These are phyloP conservation scores for Disparrhopalites patrizii DNA, from an alignment of 2,888 invertebrate genomes.

Conservation along the genomic window DNA sequence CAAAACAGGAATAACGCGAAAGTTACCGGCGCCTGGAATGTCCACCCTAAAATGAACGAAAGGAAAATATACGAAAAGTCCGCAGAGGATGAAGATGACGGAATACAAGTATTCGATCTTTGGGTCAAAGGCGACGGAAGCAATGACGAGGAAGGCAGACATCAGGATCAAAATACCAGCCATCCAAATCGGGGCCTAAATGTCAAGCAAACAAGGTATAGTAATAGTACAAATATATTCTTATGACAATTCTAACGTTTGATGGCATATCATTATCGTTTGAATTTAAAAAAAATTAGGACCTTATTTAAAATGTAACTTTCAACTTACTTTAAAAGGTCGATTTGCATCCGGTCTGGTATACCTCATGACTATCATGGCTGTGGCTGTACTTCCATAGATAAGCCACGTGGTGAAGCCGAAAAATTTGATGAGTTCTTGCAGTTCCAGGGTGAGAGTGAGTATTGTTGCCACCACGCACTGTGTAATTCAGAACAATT, in stretches of 20 bases:
- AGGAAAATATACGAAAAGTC: slow-evolving; percentile 53
- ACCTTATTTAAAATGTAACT: no score
- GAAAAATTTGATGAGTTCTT: slow-evolving; percentile 54
- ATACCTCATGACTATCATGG: slow-evolving; percentile 52
- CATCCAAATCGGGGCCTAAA: slow-evolving; percentile 51
- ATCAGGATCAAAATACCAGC: slow-evolving; percentile 53
- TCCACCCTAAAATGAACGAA: slow-evolving; percentile 52
- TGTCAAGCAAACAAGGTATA: no score
- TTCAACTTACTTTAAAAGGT: slow-evolving; percentile 49
- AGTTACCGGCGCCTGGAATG: slow-evolving; percentile 49
- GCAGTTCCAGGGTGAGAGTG: slow-evolving; percentile 53
- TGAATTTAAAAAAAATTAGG: no score
- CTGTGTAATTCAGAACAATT: no score
- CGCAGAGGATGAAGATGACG: slow-evolving; percentile 52
- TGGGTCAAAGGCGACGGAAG: slow-evolving; percentile 53
- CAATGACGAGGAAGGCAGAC: slow-evolving; percentile 53
- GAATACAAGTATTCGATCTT: slow-evolving; percentile 51
- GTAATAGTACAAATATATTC: no score
- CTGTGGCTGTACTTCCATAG: slow-evolving; percentile 53
- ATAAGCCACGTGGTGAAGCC: slow-evolving; percentile 48
- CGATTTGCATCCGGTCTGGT: slow-evolving; percentile 50
- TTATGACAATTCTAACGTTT: no score
- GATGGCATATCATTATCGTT: no score
- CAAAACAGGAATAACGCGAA: no score
- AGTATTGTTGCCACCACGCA: slow-evolving; percentile 50